Conservation (phyloP, 2,113 vertebrate genomes). For the Stegostoma tigrinum region DNA sequence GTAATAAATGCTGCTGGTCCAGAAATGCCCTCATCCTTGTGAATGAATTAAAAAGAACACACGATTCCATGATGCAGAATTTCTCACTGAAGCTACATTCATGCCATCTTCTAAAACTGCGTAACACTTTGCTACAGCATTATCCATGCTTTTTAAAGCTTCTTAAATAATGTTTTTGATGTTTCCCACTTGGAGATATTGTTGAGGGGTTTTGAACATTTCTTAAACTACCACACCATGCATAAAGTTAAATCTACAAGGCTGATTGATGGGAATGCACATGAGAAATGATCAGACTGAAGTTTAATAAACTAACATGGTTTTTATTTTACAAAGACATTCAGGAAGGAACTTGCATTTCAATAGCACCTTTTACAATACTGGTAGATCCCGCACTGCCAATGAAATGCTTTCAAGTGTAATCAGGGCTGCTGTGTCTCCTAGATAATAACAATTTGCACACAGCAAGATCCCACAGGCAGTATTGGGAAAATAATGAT, state of each 20-base stretch:
- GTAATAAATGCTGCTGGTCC: too few relatives aligned
- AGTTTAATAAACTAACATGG: not conserved
- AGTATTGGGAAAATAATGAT: not conserved
- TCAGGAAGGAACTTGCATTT: not conserved
- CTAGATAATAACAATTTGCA: not conserved
- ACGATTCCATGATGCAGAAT: not conserved
- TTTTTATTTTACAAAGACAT: not conserved
- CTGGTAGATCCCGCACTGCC: not conserved
- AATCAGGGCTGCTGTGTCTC: not conserved
- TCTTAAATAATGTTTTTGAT: not conserved
- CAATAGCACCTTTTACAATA: not conserved
- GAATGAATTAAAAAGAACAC: too few relatives aligned
- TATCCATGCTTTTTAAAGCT: not conserved
- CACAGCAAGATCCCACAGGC: not conserved
- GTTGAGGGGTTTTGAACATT: not conserved
- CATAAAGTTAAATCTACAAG: not conserved
- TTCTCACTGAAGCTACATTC: not conserved
- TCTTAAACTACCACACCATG: too few relatives aligned
- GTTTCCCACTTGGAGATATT: not conserved
- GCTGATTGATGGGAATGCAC: not conserved
- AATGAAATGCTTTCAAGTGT: not conserved
- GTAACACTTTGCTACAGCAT: not conserved
- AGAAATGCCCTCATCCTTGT: too few relatives aligned
- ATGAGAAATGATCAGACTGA: not conserved
- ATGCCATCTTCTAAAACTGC: not conserved